A percentile compares a stretch with the other conserved stretches of the same genome.
Evolutionary conservation across 2,888 invertebrate species (phyloP).

Genomic region (Hirtodrosophila histrioides): DNA sequence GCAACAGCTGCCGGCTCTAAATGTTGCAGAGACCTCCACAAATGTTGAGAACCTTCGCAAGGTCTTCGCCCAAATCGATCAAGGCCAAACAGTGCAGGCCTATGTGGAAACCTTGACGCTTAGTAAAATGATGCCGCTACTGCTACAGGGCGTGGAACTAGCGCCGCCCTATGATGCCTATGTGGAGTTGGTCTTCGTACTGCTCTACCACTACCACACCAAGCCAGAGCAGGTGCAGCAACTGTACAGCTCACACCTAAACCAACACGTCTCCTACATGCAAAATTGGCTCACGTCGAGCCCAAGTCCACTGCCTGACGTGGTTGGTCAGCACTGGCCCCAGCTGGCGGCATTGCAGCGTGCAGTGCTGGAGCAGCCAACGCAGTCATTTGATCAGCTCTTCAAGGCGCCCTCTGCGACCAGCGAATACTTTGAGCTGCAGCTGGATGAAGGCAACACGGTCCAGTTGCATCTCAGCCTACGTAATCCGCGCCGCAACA

Average conservation of each 20-base stretch:
- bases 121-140: slow-evolving; percentile 82
- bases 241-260: slow-evolving; percentile 62
- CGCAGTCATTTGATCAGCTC: slow-evolving; percentile 58
- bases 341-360: slow-evolving; percentile 61
- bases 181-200: slow-evolving; percentile 82
- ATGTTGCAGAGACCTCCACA: slow-evolving; percentile 46
- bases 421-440: slow-evolving; percentile 48
- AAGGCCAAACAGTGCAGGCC: slow-evolving; percentile 81
- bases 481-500: slow-evolving; percentile 73
- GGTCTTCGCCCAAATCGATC: slow-evolving; percentile 84
- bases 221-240: slow-evolving; percentile 66
- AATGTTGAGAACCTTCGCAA: slow-evolving; percentile 66
- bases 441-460: slow-evolving; percentile 67
- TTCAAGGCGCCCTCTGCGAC: slow-evolving; percentile 13
- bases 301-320: slow-evolving; percentile 17
- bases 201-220: slow-evolving; percentile 82
- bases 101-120: slow-evolving; percentile 81
- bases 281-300: slow-evolving; percentile 50
- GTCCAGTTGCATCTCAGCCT: slow-evolving; percentile 58
- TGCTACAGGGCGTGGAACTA: slow-evolving; percentile 81
- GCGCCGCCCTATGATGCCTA: slow-evolving; percentile 82
- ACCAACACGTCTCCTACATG: slow-evolving; percentile 62
- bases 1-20: slow-evolving; percentile 44
- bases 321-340: slow-evolving; percentile 54
- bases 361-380: slow-evolving; percentile 54